These are phyloP conservation scores for Vulpes ferrilata DNA, from an alignment of 2,113 vertebrate genomes.

Conservation along the genomic window DNA sequence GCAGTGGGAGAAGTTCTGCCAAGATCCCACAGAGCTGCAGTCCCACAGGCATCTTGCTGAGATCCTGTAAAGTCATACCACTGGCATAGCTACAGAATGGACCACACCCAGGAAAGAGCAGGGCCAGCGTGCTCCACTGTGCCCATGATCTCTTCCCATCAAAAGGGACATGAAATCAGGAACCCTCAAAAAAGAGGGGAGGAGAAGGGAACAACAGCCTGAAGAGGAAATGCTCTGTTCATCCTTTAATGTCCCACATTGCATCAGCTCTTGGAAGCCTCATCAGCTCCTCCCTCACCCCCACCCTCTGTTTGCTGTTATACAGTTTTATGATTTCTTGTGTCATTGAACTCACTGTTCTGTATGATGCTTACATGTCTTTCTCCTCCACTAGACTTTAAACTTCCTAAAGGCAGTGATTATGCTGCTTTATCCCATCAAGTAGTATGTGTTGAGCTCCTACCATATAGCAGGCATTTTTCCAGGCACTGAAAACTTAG, in stretches of 20 bases:
- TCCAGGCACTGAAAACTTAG: not conserved
- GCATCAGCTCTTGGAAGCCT: not conserved
- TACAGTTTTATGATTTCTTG: not conserved
- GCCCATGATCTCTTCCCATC: not conserved
- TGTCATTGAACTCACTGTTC: not conserved
- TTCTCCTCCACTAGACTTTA: not conserved
- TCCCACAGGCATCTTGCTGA: constrained; percentile 1
- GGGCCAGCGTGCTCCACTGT: not conserved
- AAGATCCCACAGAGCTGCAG: not conserved
- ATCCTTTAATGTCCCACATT: not conserved
- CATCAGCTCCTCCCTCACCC: no score
- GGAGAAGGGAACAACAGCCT: not conserved
- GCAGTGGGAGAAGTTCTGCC: not conserved
- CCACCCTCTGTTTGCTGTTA: not conserved
- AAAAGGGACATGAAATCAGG: not conserved
- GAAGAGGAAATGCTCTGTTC: not conserved
- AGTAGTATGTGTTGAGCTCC: not conserved
- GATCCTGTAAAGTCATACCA: not conserved
- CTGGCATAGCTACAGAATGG: not conserved
- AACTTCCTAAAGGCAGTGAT: not conserved
- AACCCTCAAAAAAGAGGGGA: not conserved
- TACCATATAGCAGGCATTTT: not conserved
- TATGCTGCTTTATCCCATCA: not conserved
- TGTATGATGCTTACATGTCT: not conserved
- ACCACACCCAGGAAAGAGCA: not conserved